Conservation (phyloP, 1,140 invertebrate species). For the Heliconius hewitsoni region DNA sequence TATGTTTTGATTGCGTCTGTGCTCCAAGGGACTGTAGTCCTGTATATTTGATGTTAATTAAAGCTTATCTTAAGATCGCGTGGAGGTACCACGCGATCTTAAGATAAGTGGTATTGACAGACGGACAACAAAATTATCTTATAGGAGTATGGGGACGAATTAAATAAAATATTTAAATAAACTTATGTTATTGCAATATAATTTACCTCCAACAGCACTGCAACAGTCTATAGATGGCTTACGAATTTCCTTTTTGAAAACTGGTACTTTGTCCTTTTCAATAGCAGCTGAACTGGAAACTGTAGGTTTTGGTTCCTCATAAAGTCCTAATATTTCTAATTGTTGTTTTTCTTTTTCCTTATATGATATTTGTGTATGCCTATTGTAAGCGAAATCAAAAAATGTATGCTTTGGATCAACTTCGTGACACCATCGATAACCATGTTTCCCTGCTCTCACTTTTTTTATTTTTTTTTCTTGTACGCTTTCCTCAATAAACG, state of each 20-base stretch:
- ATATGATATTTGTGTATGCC: conserved; percentile 62
- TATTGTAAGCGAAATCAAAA: conserved; percentile 67
- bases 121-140: no score
- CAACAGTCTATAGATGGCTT: conserved; percentile 71
- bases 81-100: no score
- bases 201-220: conserved; percentile 69
- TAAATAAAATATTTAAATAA: no score
- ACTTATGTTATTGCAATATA: not conserved
- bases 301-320: conserved; percentile 46
- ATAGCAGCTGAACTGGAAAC: conserved; percentile 41
- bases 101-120: no score
- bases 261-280: conserved; percentile 48
- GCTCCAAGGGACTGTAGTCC: no score
- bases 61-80: no score
- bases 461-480: conserved; percentile 54
- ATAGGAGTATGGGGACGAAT: no score
- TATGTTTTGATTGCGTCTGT: no score
- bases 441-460: conserved; percentile 65
- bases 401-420: conserved; percentile 70
- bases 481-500: conserved; percentile 44
- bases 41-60: no score
- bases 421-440: conserved; percentile 69
- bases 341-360: conserved; percentile 52
- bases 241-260: conserved; percentile 56
- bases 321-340: conserved; percentile 63